Evolutionary conservation across 2,113 vertebrate genomes (phyloP), one percentile per base, ranked within the genome.

Genomic region (Scatophagus argus): DNA sequence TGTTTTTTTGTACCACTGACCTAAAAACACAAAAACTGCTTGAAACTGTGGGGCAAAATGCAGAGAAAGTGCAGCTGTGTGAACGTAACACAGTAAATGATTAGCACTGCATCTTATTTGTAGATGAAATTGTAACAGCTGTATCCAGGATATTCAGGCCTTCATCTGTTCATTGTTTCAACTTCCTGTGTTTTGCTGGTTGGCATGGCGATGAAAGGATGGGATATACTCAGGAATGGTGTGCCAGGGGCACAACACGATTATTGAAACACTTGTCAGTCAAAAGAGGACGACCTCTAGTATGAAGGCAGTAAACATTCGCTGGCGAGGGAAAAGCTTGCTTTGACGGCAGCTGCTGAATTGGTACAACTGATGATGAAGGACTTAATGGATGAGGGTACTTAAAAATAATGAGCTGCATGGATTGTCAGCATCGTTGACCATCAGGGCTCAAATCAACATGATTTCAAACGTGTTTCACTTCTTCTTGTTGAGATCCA

Each of bases 121-220:
- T 51, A 25, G 67, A 79, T 62, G 23, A 81, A 83, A 74, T 38
- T 19, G 16, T 66, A 85, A 85, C 73, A 75, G 51, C 59, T 65
- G 89, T 90, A 87, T 79, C 86, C 90, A 92, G 90, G 90, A 92
- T 84, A 87, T 79, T 82, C 74, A 60, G 56, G 75, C 34, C 78
- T 38, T 84, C 87, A 83, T 91, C 87, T 87, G 78, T 88, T 88
- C 89, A 89, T 92, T 91, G 89, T 92, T 87, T 76, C 73, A 64
- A 51, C 77, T 91, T 91, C 90, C 91, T 90, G 67, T 91, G 84
- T 91, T 92, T 83, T 90, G 70, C 67, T 82, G 66, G 90, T 89
- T 86, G 85, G 47, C 83, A 89, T 87, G 78, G 88, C 34, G 63
- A 90, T 84, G 74, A 88, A 85, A 86, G 41, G 84, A 85, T 70